These are phyloP conservation scores for Sturnira hondurensis DNA, from an alignment of 2,113 vertebrate genomes.

Conservation along the genomic window DNA sequence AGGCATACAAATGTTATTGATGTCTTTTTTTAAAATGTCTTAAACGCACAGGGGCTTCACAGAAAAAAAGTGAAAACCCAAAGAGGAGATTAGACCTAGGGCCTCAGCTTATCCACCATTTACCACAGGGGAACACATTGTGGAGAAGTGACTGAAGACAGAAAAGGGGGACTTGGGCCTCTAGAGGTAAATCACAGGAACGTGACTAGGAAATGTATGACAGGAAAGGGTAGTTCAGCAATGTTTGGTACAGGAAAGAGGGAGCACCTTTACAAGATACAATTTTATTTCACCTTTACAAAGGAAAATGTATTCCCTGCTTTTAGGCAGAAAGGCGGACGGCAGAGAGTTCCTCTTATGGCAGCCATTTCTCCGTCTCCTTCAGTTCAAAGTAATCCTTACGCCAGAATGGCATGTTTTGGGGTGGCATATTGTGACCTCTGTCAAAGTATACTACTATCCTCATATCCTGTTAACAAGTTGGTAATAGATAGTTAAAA, in stretches of 20 bases:
- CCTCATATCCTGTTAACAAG: not conserved
- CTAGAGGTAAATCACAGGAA: not conserved
- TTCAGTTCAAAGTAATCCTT: not conserved
- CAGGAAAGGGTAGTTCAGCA: not conserved
- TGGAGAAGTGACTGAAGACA: not conserved
- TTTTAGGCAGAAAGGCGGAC: not conserved
- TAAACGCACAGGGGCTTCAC: not conserved
- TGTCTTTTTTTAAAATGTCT: not conserved
- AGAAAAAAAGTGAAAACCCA: not conserved
- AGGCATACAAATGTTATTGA: not conserved
- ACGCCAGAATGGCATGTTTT: not conserved
- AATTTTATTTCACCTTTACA: not conserved
- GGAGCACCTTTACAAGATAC: not conserved
- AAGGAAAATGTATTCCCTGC: not conserved
- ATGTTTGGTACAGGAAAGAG: not conserved
- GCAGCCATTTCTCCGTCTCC: not conserved
- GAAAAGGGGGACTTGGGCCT: not conserved
- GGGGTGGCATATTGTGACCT: not conserved
- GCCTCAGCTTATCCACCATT: not conserved
- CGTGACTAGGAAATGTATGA: not conserved
- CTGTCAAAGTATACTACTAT: not conserved
- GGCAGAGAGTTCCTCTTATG: not conserved
- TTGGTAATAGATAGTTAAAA: not conserved
- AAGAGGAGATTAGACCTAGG: not conserved
- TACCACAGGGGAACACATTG: not conserved